Evolutionary conservation across 1,140 invertebrate species (phyloP).

Genomic region (Brachionus sp.): DNA sequence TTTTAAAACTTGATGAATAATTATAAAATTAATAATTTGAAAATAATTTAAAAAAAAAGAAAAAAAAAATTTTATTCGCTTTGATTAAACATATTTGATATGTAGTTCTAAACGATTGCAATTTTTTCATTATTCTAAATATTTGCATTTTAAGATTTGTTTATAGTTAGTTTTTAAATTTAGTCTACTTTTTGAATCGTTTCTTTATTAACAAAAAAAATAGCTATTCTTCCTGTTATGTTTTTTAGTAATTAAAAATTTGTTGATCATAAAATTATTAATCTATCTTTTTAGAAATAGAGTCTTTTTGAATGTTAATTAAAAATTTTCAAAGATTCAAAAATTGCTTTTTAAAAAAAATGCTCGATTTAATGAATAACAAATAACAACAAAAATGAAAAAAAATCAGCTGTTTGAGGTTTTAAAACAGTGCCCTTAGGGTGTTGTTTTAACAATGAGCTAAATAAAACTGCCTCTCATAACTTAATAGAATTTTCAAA

Average conservation of each 20-base stretch:
- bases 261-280: neutral
- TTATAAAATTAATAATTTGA: neutral
- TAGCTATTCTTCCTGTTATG: neutral
- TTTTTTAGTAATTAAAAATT: neutral
- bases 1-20: neutral
- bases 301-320: too few relatives aligned
- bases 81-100: neutral
- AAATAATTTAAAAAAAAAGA: neutral
- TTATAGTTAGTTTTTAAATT: neutral
- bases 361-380: too few relatives aligned
- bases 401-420: too few relatives aligned
- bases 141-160: neutral
- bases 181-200: neutral
- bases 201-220: neutral
- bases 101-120: neutral
- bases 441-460: too few relatives aligned
- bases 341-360: too few relatives aligned
- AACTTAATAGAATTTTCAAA: too few relatives aligned
- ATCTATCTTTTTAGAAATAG: too few relatives aligned
- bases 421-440: too few relatives aligned
- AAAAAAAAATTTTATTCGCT: neutral
- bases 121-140: neutral
- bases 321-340: too few relatives aligned
- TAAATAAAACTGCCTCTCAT: too few relatives aligned
- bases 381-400: too few relatives aligned